Base-by-base conservation (phyloP, 2,113 vertebrate genomes). In the Struthidea cinerea region DNA sequence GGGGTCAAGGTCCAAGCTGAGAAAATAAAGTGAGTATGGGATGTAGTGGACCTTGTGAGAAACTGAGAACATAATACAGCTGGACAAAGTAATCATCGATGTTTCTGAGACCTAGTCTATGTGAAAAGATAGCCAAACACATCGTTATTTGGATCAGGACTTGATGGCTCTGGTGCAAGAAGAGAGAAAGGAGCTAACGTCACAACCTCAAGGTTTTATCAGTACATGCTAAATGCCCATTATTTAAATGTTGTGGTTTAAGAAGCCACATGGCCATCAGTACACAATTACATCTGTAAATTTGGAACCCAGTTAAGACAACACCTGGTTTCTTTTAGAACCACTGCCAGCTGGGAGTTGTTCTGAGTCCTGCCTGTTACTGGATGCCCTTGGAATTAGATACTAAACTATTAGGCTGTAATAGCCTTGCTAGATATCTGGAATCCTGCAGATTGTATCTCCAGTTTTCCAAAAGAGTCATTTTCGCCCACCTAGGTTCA, bases 401-500 rank as follows among this genome's bases (percentile, higher is more conserved):
- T 56, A 69, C 41, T 95, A 83, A 93, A 93, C 75, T 92, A 76
- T 69, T 79, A 65, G 30, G 11, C 50, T 81, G 33, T 83, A 90
- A 90, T 67, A 90, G 73, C 77, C 35, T 89, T 92, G 35, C 70
- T 90, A 73, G 92, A 52, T 92, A 89, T 71, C 77, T 94, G 94
- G 80, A 89, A 87, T 84, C 78, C 87, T 90, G 84, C 63, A 94
- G 87, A 96, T 89, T 84, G 33, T 87, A 79, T 89, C 86, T 96
- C 76, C 79, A 63, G n/a, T 73, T 90, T 87, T 96, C 89, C 91
- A 65, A 82, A 96, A 96, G 46, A 89, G 46, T 8, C 49, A 90
- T 95, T 97, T 94, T 60, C 17, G 4, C 53, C 94, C 83, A 95
- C 85, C 85, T 93, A 65, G 53, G 86, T 97, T 96, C 92, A 94